These are phyloP conservation scores for Crocuta crocuta DNA, from an alignment of 2,113 vertebrate genomes.

Conservation along the genomic window DNA sequence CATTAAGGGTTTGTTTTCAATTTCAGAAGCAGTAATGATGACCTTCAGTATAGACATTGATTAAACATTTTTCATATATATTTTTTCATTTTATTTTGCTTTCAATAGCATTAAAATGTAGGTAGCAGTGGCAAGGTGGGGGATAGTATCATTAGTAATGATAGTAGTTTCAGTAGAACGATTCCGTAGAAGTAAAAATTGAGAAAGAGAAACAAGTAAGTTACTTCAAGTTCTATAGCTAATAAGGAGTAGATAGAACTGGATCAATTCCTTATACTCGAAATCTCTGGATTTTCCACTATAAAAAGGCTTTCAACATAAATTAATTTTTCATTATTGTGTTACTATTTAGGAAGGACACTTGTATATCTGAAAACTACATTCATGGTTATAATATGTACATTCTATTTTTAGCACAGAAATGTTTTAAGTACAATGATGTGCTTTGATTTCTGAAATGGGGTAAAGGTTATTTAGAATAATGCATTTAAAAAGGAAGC, in stretches of 20 bases:
- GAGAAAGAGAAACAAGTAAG: not conserved
- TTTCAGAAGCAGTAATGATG: not conserved
- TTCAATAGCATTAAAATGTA: not conserved
- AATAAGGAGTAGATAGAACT: not conserved
- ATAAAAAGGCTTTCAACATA: conserved; percentile 9
- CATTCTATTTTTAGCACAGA: not conserved
- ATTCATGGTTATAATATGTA: not conserved
- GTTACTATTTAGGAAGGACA: conserved; percentile 33
- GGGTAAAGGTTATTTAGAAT: not conserved
- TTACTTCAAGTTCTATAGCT: not conserved
- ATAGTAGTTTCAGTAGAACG: not conserved
- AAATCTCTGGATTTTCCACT: not conserved
- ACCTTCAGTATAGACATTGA: not conserved
- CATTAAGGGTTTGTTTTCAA: not conserved
- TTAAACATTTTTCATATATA: not conserved
- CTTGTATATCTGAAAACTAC: not conserved
- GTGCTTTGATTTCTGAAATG: not conserved
- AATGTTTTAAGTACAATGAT: not conserved
- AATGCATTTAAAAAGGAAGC: not conserved
- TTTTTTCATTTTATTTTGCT: not conserved
- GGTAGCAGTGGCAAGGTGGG: not conserved
- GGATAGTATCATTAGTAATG: not conserved
- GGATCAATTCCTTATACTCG: not conserved
- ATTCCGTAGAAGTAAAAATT: not conserved
- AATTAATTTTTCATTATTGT: conserved; percentile 34